These are phyloP conservation scores for Lycocorax pyrrhopterus DNA, from an alignment of 2,113 vertebrate species.

Conservation along the genomic window DNA sequence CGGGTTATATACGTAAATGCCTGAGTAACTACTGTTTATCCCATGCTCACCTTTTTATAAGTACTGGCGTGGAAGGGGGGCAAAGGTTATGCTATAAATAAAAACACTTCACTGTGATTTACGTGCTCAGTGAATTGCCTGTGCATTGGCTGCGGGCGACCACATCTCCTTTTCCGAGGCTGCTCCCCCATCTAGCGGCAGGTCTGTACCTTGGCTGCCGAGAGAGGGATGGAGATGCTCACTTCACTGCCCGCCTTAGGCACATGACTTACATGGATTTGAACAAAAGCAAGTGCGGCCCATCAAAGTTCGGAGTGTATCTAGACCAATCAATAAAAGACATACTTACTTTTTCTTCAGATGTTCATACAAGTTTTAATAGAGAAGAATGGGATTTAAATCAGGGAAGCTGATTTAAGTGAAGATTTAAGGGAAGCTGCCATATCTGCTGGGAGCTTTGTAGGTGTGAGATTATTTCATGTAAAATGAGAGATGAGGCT, in stretches of 20 bases:
- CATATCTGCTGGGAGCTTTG: neutral
- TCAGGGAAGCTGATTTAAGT: neutral
- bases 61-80: neutral
- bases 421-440: neutral
- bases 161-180: neutral
- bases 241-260: rapidly evolving
- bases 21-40: neutral
- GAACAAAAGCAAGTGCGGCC: neutral
- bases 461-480: neutral
- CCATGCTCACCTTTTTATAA: neutral
- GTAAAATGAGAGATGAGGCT: neutral
- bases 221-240: rapidly evolving
- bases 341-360: neutral
- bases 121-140: rapidly evolving
- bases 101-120: neutral
- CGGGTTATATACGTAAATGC: neutral
- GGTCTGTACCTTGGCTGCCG: rapidly evolving
- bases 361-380: neutral
- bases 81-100: neutral
- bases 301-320: neutral
- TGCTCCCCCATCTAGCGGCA: slow-evolving; percentile 25
- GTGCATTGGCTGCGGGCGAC: rapidly evolving
- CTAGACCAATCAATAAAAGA: neutral
- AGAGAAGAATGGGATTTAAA: neutral
- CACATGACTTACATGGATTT: rapidly evolving